phyloP scores from a whole-genome alignment of 1,140 invertebrate species.

The Scylla paramamosain region DNA sequence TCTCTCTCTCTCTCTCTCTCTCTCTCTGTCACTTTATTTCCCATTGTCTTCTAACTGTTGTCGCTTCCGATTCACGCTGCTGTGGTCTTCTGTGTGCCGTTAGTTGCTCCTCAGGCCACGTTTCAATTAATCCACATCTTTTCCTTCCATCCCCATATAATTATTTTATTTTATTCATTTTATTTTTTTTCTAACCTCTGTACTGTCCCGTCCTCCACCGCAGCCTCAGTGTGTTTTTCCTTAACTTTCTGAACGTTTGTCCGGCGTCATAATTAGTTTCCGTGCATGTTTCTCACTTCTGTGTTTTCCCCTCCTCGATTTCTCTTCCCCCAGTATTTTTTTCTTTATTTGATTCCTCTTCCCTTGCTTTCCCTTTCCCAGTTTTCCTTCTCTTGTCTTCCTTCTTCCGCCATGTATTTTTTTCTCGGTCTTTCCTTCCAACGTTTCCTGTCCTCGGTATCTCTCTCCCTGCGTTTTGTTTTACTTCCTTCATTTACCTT shows the following conservation, averaged over 20 bases:
- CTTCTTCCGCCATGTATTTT: too few species aligned
- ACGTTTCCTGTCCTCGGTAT: too few species aligned
- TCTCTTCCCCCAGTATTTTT: background rate
- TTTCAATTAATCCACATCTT: background rate
- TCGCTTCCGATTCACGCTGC: background rate
- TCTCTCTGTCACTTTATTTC: background rate
- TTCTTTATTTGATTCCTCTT: background rate
- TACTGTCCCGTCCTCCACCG: background rate
- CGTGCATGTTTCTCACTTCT: too few species aligned
- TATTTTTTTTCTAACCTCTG: too few species aligned
- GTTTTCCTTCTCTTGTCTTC: too few species aligned
- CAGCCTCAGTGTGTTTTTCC: background rate
- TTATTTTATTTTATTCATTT: too few species aligned
- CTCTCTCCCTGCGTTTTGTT: too few species aligned
- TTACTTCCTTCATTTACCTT: too few species aligned
- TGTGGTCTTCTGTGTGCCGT: background rate
- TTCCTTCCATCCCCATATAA: too few species aligned
- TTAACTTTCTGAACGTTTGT: background rate
- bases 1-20: constrained; percentile 41
- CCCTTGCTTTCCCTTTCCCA: too few species aligned
- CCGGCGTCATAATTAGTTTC: too few species aligned
- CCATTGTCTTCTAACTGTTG: background rate
- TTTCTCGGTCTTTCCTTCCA: too few species aligned
- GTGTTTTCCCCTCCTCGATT: background rate
- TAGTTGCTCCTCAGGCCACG: background rate